Percentiles rank a stretch among this genome's conserved stretches.
Conservation (phyloP, 2,888 invertebrate genomes). For the Microctonus brassicae region DNA sequence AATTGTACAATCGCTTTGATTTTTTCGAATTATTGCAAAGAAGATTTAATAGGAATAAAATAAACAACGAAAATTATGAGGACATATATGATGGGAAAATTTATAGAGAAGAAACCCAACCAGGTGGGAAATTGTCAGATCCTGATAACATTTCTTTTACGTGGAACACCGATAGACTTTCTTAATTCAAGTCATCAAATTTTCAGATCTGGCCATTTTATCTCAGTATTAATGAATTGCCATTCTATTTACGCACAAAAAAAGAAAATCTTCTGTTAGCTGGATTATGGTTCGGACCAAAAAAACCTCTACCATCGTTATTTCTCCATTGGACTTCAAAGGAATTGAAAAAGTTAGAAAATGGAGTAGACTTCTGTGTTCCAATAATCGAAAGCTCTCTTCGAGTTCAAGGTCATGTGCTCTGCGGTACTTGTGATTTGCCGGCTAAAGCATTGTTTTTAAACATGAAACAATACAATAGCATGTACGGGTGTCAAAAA, state of each 20-base stretch:
- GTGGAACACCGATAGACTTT: conserved; percentile 8
- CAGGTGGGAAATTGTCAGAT: neutral
- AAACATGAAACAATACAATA: neutral
- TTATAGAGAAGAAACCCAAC: neutral
- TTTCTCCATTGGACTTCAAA: neutral
- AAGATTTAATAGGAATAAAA: neutral
- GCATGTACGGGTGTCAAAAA: neutral
- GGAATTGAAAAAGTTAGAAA: neutral
- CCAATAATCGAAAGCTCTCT: neutral
- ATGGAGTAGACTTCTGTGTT: neutral
- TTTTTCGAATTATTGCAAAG: neutral
- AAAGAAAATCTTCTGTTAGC: conserved; percentile 8
- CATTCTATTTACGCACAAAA: neutral
- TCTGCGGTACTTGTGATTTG: neutral
- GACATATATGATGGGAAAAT: neutral
- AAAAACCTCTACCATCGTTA: neutral
- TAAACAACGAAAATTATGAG: neutral
- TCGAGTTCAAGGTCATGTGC: neutral
- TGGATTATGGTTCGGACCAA: conserved; percentile 8
- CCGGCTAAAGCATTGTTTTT: neutral
- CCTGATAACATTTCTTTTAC: neutral
- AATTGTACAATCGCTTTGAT: neutral
- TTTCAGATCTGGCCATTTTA: conserved; percentile 13
- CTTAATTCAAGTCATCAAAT: conserved; percentile 12
- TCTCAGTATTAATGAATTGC: conserved; percentile 6